Conservation (phyloP, 2,113 vertebrate species). For the Coptodon bakossiorum region DNA sequence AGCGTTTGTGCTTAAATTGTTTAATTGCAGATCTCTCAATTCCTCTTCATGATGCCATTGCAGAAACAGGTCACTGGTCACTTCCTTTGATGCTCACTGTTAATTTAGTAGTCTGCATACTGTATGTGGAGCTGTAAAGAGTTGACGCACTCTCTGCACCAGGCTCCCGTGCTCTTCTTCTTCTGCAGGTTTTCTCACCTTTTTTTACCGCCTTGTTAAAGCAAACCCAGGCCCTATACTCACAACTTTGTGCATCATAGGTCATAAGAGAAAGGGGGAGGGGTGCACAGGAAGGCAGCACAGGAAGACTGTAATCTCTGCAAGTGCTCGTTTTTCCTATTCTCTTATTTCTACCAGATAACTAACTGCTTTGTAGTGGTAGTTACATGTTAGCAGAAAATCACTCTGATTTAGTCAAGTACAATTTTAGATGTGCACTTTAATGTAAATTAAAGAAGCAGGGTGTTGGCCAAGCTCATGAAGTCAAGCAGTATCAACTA, state of each 20-base stretch:
- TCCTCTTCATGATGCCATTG: background rate
- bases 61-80: slow-evolving; percentile 49
- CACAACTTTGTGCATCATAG: slow-evolving; percentile 17
- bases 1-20: background rate
- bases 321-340: background rate
- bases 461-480: background rate
- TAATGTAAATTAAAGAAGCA: background rate
- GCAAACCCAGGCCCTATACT: background rate
- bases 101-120: slow-evolving; percentile 29
- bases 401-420: background rate
- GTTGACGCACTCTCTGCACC: background rate
- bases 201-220: slow-evolving; percentile 9
- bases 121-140: background rate
- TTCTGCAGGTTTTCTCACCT: background rate
- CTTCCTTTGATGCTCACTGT: slow-evolving; percentile 26
- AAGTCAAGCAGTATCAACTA: background rate
- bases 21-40: background rate
- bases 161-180: background rate
- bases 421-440: background rate
- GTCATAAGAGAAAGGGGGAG: slow-evolving; percentile 40
- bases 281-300: slow-evolving; percentile 61
- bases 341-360: background rate
- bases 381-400: background rate
- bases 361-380: background rate
- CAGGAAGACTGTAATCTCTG: slow-evolving; percentile 72